Base-by-base conservation (phyloP, 2,888 invertebrate genomes). In the Gastrophysa polygoni region DNA sequence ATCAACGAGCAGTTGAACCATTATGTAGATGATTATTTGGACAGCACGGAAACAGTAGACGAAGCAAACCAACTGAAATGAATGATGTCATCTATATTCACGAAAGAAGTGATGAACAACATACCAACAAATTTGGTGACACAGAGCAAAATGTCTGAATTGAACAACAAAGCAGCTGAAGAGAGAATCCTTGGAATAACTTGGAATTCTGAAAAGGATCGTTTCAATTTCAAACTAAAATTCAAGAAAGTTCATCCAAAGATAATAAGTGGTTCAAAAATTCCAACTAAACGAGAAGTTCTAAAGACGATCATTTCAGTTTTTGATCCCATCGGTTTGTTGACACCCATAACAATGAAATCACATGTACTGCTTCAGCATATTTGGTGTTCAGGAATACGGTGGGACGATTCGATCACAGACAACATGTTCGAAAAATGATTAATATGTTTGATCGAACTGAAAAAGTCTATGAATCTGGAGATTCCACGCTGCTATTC, bases 11-110 rank as follows among this genome's bases (percentile, higher is more conserved):
- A n/a, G n/a, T n/a, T n/a, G n/a, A 11, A 21, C 11, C 44, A 55
- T 11, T 55, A 55, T 21, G 56, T 50, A 5, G 57, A 57, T 43
- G 48, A 49, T 34, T 50, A 50, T 14, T 14, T 57, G 5, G 57
- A 43, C 24, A 4, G 18, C n/a, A 28, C 32, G n/a, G 28, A 57
- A 21, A 32, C 5, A 24, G 49, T 16, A 20, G 49, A 43, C 14
- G 16, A 38, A 14, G 50, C 50, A 10, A 34, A 34, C 14, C n/a
- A 28, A 28, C 10, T 57, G n/a, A n/a, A 21, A 18, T 57, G 6
- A 57, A 49, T 14, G 48, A 49, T 34, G 57, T 57, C 6, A 56
- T 56, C 2, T 10, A 17, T 11, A 24, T 46, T 28, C 32, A 46
- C 16, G 8, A 11, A 28, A n/a, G 10, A 47, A 32, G 47, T 57